Evolutionary conservation across 2,113 vertebrate species (phyloP).

Genomic region (Mellivora capensis): DNA sequence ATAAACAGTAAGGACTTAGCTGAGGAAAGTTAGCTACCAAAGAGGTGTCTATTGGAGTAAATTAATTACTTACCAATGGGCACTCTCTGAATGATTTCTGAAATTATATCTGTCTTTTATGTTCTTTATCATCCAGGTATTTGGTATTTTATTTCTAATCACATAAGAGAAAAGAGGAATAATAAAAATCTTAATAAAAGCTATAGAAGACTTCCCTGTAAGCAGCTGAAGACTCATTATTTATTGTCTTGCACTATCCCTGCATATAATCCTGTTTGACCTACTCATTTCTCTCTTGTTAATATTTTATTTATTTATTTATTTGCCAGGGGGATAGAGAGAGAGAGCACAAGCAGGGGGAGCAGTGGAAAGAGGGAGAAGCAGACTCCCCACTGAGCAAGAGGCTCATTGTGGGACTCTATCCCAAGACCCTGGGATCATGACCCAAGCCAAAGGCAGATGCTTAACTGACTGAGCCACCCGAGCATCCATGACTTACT

Average conservation of each 20-base stretch:
- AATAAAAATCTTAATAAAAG: constrained; percentile 8
- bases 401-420: too few species aligned
- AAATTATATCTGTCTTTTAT: constrained; percentile 18
- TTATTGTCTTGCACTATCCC: neutral
- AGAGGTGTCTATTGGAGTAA: neutral
- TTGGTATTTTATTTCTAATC: neutral
- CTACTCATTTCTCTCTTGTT: neutral
- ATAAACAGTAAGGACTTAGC: neutral
- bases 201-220: neutral
- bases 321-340: too few species aligned
- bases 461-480: too few species aligned
- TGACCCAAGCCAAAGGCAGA: too few species aligned
- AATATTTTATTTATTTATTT: too few species aligned
- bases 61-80: neutral
- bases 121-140: neutral
- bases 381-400: too few species aligned
- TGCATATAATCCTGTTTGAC: neutral
- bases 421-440: too few species aligned
- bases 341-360: too few species aligned
- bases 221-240: neutral
- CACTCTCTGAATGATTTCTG: neutral
- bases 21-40: neutral
- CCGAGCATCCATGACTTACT: neutral
- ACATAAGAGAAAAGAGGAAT: neutral
- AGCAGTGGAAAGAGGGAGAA: too few species aligned